These are phyloP conservation scores for Andrena dorsata DNA, from an alignment of 2,888 invertebrate genomes.

Conservation along the genomic window DNA sequence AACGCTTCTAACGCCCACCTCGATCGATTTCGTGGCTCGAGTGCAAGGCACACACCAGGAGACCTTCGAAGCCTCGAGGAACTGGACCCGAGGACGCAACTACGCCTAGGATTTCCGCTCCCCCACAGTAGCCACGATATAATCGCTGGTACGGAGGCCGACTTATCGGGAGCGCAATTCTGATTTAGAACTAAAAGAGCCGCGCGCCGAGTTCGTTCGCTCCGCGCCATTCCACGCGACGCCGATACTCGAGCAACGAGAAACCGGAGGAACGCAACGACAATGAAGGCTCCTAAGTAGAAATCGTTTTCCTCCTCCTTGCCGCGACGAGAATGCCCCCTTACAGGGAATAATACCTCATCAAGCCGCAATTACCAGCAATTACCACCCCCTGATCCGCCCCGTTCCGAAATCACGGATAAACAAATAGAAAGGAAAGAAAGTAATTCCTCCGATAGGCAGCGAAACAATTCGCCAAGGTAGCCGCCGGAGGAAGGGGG, in stretches of 20 bases:
- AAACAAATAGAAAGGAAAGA: constrained; percentile 13
- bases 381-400: constrained; percentile 12
- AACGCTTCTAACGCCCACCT: constrained; percentile 46
- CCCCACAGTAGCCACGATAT: not conserved
- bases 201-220: too few relatives aligned
- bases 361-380: constrained; percentile 29
- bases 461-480: constrained; percentile 20
- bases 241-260: too few relatives aligned
- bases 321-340: too few relatives aligned
- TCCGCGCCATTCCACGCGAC: too few relatives aligned
- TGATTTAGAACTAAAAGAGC: too few relatives aligned
- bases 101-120: constrained; percentile 7
- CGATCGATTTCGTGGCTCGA: constrained; percentile 59
- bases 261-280: not conserved
- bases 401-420: constrained; percentile 14
- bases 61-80: not conserved
- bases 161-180: too few relatives aligned
- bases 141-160: not conserved
- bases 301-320: not conserved
- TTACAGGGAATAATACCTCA: constrained; percentile 16
- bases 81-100: constrained; percentile 13
- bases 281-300: not conserved
- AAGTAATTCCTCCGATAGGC: not conserved
- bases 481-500: constrained; percentile 7
- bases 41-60: constrained; percentile 43